phyloP scores from a whole-genome alignment of 2,113 vertebrate species.

The Melanotaenia duboulayi region DNA sequence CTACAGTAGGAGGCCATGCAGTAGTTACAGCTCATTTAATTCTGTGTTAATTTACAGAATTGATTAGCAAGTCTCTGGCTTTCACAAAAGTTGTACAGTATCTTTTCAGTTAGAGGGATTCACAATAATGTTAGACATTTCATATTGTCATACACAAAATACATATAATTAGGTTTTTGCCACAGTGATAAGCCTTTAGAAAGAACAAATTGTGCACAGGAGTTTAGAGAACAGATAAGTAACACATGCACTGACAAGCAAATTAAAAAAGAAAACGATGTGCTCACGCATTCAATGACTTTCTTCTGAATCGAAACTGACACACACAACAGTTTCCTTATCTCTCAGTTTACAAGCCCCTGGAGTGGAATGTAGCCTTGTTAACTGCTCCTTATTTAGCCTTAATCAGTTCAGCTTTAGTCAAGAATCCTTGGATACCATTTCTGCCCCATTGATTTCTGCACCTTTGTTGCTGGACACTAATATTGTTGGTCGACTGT shows the following conservation, averaged over 20 bases:
- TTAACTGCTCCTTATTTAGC: slow-evolving; percentile 38
- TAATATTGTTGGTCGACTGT: slow-evolving; percentile 35
- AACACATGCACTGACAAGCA: slow-evolving; percentile 1
- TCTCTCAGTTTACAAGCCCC: slow-evolving; percentile 58
- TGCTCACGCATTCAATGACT: slow-evolving; percentile 50
- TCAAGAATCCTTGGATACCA: slow-evolving; percentile 45
- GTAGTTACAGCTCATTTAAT: slow-evolving; percentile 49
- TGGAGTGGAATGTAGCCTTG: slow-evolving; percentile 28
- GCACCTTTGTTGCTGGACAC: slow-evolving; percentile 10
- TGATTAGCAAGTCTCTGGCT: slow-evolving; percentile 8
- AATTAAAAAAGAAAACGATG: slow-evolving; percentile 24
- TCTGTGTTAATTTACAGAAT: slow-evolving; percentile 15
- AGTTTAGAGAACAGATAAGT: slow-evolving; percentile 9
- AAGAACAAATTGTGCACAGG: not conserved
- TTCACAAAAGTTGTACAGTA: not conserved
- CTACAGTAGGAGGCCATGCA: not conserved
- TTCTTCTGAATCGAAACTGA: slow-evolving; percentile 42
- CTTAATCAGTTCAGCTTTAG: slow-evolving; percentile 51
- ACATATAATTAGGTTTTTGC: slow-evolving; percentile 6
- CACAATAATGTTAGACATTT: too few species aligned
- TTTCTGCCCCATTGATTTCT: slow-evolving; percentile 29
- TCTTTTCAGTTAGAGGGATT: not conserved
- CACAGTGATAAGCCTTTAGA: not conserved
- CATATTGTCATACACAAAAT: not conserved
- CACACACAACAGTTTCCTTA: slow-evolving; percentile 48